A percentile compares a stretch with the other conserved stretches of the same genome.
Conservation (phyloP, 2,113 vertebrate species). For the Candoia aspera region DNA sequence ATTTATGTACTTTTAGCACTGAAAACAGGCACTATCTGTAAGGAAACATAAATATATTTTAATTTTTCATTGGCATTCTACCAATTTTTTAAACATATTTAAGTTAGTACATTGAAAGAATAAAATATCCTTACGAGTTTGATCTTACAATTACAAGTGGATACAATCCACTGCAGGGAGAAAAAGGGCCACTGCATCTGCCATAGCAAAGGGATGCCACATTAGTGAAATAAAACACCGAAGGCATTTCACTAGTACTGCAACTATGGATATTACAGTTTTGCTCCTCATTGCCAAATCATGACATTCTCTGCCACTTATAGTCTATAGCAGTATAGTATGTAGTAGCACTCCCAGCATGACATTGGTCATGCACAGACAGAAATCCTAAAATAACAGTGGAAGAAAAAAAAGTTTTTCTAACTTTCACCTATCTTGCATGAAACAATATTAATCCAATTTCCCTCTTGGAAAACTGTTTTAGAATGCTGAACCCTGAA, state of each 20-base stretch:
- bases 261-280: background rate
- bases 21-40: conserved; percentile 51
- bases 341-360: too few species aligned
- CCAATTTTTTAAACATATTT: conserved; percentile 37
- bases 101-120: conserved; percentile 27
- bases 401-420: too few species aligned
- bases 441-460: too few species aligned
- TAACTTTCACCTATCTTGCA: too few species aligned
- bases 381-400: too few species aligned
- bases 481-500: too few species aligned
- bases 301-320: too few species aligned
- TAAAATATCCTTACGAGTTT: conserved; percentile 11
- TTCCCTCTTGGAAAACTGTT: too few species aligned
- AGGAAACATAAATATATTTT: conserved; percentile 55
- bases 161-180: background rate
- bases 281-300: background rate
- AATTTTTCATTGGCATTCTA: conserved; percentile 31
- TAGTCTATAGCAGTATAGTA: too few species aligned
- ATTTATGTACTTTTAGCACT: conserved; percentile 59
- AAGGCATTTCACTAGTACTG: background rate
- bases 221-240: background rate
- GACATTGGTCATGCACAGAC: too few species aligned
- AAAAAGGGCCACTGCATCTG: background rate
- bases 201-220: background rate
- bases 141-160: background rate